Percentiles rank a stretch among this genome's conserved stretches.
Conservation (phyloP, 2,113 vertebrate species). For the Strix aluco region DNA sequence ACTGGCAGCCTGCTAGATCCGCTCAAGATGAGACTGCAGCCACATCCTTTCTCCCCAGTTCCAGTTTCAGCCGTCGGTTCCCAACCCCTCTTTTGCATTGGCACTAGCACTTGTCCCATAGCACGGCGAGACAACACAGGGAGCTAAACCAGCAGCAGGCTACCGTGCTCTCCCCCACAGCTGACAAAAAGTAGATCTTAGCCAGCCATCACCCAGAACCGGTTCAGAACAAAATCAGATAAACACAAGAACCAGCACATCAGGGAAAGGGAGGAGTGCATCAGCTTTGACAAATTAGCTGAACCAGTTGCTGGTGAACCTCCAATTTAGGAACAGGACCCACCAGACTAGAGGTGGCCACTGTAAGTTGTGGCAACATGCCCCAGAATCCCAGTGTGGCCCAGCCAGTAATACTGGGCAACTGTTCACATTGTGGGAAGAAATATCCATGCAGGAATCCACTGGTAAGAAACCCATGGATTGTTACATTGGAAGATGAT, state of each 20-base stretch:
- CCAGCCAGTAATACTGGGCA: background rate
- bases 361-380: background rate
- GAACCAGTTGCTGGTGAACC: background rate
- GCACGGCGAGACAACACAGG: fast-evolving
- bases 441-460: background rate
- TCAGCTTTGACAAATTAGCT: background rate
- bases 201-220: background rate
- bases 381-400: background rate
- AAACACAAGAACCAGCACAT: background rate
- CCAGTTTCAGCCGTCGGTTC: background rate
- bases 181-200: background rate
- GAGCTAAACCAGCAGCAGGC: background rate
- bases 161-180: fast-evolving
- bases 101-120: background rate
- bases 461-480: background rate
- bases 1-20: background rate
- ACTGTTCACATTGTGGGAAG: background rate
- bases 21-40: background rate
- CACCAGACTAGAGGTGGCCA: background rate
- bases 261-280: background rate
- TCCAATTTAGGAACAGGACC: background rate
- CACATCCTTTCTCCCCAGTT: background rate
- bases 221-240: background rate
- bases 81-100: fast-evolving
- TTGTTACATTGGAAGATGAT: background rate